These are phyloP conservation scores for Eutrigla gurnardus DNA, from an alignment of 2,797 vertebrate genomes.

Conservation along the genomic window DNA sequence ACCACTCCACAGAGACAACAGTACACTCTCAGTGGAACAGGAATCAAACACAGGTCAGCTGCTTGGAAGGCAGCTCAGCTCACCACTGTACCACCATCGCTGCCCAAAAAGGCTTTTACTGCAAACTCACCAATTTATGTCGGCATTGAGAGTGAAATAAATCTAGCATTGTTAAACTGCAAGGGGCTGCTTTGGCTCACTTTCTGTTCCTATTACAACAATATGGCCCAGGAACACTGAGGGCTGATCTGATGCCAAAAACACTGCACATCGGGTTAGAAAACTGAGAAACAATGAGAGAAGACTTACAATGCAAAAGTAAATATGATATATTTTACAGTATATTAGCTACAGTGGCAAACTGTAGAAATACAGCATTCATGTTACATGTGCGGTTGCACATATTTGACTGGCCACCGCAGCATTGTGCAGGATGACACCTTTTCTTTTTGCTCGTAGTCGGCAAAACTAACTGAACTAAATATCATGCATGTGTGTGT, in stretches of 20 bases:
- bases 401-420: not conserved
- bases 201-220: too few relatives aligned
- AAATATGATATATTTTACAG: not conserved
- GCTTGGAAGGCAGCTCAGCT: constrained; percentile 74
- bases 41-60: constrained; percentile 58
- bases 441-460: not conserved
- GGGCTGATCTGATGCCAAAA: not conserved
- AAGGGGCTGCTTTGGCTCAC: not conserved
- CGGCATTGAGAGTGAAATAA: not conserved
- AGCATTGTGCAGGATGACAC: not conserved
- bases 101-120: not conserved
- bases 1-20: not conserved
- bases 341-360: not conserved
- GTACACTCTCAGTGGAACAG: not conserved
- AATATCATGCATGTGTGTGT: too few relatives aligned
- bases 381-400: not conserved
- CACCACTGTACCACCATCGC: constrained; percentile 63
- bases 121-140: not conserved
- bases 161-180: not conserved
- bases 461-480: too few relatives aligned
- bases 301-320: not conserved
- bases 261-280: not conserved
- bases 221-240: not conserved
- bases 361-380: not conserved
- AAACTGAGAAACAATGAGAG: not conserved